Evolutionary conservation across 2,113 vertebrate species (phyloP).

Genomic region (Gavia stellata): DNA sequence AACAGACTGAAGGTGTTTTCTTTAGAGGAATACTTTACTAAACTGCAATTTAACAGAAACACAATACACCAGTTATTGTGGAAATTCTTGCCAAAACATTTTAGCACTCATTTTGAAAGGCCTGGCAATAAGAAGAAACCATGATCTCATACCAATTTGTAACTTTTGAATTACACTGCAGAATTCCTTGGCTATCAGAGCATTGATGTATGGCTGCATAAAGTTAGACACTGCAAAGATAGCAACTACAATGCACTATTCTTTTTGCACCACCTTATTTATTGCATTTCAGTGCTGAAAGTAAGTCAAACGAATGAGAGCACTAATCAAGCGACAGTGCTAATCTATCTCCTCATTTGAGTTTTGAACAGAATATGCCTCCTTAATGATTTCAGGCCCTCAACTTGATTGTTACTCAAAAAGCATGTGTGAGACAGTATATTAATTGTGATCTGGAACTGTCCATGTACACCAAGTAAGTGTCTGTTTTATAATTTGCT

Average conservation of each 20-base stretch:
- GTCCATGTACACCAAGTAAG: not conserved
- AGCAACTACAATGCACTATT: not conserved
- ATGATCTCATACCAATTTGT: not conserved
- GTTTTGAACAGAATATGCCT: constrained; percentile 46
- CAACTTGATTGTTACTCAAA: not conserved
- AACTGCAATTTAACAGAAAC: constrained; percentile 21
- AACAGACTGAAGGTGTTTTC: not conserved
- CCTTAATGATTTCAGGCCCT: not conserved
- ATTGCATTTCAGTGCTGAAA: constrained; percentile 5
- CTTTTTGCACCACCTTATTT: not conserved
- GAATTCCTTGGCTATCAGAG: not conserved
- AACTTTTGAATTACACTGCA: not conserved
- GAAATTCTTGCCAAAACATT: not conserved
- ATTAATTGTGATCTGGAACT: constrained; percentile 1
- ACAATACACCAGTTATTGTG: constrained; percentile 14
- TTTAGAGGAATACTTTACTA: not conserved
- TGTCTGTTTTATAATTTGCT: not conserved
- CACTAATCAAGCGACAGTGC: constrained; percentile 46
- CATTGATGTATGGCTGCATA: not conserved
- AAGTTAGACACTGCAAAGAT: not conserved
- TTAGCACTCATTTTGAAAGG: constrained; percentile 11
- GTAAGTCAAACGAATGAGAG: constrained; percentile 31
- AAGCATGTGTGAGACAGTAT: not conserved
- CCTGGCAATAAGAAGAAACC: not conserved
- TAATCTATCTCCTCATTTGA: constrained; percentile 34